phyloP scores from a whole-genome alignment of 2,797 vertebrate genomes.

The Scolopax bukidnonensis region DNA sequence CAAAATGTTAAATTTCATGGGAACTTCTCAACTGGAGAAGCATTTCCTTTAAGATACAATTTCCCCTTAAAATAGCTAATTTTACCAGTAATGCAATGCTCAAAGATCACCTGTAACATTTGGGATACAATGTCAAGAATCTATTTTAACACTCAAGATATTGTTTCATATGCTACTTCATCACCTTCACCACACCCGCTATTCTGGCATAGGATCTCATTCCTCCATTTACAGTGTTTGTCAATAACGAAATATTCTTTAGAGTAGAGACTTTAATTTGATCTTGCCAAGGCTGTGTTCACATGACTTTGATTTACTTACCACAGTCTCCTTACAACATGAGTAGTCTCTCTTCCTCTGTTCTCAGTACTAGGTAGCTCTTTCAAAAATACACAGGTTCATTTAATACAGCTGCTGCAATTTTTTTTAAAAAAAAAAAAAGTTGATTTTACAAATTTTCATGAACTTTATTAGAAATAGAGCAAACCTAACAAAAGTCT shows the following conservation, averaged over 20 bases:
- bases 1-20: not conserved
- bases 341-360: fast-evolving
- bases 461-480: not conserved
- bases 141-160: not conserved
- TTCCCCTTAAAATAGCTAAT: not conserved
- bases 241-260: not conserved
- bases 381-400: not conserved
- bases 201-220: not conserved
- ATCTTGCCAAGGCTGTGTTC: not conserved
- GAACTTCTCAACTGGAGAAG: not conserved
- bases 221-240: not conserved
- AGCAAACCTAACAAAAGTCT: not conserved
- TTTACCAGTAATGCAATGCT: not conserved
- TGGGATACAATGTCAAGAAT: not conserved
- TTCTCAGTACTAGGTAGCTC: not conserved
- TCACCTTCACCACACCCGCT: not conserved
- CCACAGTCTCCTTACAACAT: not conserved
- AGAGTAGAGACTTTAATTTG: not conserved
- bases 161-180: not conserved
- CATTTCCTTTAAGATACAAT: not conserved
- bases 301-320: not conserved
- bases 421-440: not conserved
- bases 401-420: not conserved
- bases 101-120: not conserved
- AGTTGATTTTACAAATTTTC: not conserved